Percentiles rank a stretch among this genome's conserved stretches.
phyloP scores from a whole-genome alignment of 2,797 vertebrate genomes.

The Poliocrania exsul region DNA sequence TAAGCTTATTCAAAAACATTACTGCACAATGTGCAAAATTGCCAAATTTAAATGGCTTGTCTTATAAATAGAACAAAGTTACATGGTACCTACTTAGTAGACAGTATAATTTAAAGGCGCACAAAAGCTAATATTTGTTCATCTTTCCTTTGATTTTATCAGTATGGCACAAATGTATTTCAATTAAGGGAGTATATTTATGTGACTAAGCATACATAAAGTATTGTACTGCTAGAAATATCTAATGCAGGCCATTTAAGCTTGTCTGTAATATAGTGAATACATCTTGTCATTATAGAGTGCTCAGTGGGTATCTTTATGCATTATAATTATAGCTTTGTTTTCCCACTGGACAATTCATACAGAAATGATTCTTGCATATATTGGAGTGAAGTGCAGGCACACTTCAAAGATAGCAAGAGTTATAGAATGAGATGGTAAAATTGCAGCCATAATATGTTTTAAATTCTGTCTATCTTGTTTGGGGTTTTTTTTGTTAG shows the following conservation, averaged over 20 bases:
- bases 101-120: background rate
- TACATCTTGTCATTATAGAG: background rate
- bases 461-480: background rate
- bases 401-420: background rate
- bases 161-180: background rate
- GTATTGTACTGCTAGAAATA: background rate
- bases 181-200: background rate
- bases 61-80: background rate
- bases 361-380: background rate
- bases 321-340: background rate
- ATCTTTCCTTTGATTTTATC: background rate
- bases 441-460: background rate
- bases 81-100: background rate
- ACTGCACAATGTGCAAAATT: background rate
- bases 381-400: background rate
- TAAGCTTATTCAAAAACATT: background rate
- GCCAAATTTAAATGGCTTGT: background rate
- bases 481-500: too few relatives aligned
- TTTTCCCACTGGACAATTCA: background rate
- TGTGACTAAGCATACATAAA: background rate
- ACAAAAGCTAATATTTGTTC: background rate
- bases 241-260: background rate
- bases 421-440: background rate
- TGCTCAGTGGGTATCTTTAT: background rate
- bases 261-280: background rate